These are phyloP conservation scores for Anoplophora glabripennis DNA, from an alignment of 1,140 invertebrate genomes.

Conservation along the genomic window DNA sequence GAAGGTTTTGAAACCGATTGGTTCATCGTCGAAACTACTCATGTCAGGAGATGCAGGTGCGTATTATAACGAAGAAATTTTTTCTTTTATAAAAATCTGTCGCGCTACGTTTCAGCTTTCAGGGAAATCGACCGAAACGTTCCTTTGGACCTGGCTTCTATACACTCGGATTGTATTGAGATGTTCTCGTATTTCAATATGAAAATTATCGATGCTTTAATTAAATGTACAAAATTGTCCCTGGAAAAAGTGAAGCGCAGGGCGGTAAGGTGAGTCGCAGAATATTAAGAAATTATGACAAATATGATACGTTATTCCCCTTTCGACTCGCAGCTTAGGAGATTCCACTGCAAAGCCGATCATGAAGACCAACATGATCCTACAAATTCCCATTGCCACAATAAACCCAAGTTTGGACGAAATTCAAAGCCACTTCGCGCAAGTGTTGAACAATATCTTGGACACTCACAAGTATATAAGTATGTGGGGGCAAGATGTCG, in stretches of 20 bases:
- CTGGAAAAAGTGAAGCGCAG: slow-evolving; percentile 63
- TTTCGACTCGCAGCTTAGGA: slow-evolving; percentile 15
- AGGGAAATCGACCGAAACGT: slow-evolving; percentile 57
- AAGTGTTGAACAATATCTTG: slow-evolving; percentile 62
- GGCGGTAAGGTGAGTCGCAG: slow-evolving; percentile 53
- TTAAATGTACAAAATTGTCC: slow-evolving; percentile 66
- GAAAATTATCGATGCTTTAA: slow-evolving; percentile 65
- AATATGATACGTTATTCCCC: background rate
- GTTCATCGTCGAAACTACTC: slow-evolving; percentile 54
- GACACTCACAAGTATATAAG: slow-evolving; percentile 62
- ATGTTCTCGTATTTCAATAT: slow-evolving; percentile 71
- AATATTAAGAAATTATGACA: background rate
- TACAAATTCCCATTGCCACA: slow-evolving; percentile 61
- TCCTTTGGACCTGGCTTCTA: slow-evolving; percentile 56
- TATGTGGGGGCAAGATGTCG: slow-evolving; percentile 65
- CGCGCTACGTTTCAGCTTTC: slow-evolving; percentile 52
- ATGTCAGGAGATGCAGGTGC: slow-evolving; percentile 57
- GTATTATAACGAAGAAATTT: slow-evolving; percentile 8
- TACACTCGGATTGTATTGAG: slow-evolving; percentile 71
- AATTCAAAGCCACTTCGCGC: slow-evolving; percentile 67
- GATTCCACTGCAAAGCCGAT: slow-evolving; percentile 47
- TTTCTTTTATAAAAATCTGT: background rate
- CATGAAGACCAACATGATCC: slow-evolving; percentile 58
- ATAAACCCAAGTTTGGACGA: slow-evolving; percentile 67
- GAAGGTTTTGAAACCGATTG: slow-evolving; percentile 55